Base-by-base conservation (phyloP, 2,888 invertebrate genomes). In the Neoascia interrupta region DNA sequence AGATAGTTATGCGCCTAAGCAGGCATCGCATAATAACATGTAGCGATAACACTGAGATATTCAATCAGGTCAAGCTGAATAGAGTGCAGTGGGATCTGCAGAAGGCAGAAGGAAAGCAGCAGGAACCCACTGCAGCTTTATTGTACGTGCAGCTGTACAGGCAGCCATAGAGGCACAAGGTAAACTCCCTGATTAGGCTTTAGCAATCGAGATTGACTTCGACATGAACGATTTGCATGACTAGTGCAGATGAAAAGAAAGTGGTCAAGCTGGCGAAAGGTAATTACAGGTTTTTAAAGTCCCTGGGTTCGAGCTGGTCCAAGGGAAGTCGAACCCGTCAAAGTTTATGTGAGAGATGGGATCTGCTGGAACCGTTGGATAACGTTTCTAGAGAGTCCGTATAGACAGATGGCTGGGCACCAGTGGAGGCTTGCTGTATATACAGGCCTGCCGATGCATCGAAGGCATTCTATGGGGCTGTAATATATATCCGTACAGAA, bases 151-250 rank as follows among this genome's bases (percentile, higher is more conserved):
- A 15, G 19, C 63, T 1, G 16, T 72, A 16, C 39, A 63, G 13
- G 36, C 54, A 5, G 54, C 61, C 1, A 15, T 23, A 18, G 56
- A 72, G 6, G 63, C 39, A 2, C 3, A 21, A 18, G 28, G 21
- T 2, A n/a, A 34, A n/a, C 60, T 45, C 26, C 58, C 51, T 53
- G n/a, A 43, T 15, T 51, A 58, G 8, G 10, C 64, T 0, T 16
- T 10, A 1, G 43, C 36, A 21, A 73, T 73, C 13, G 28, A 58
- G 8, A 43, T 61, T 43, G 58, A 68, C 39, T 47, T 34, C 10
- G 64, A 58, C 13, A 51, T 73, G 66, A 53, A 73, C 16, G 73
- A 75, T n/a, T 39, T 60, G 64, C 19, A 37, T 23, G 0, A 61
- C 68, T 5, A 56, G 72, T 8, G 51, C 26, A 1, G 21, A 15